phyloP scores from a whole-genome alignment of 2,888 invertebrate genomes.

The Aporophyla lueneburgensis region DNA sequence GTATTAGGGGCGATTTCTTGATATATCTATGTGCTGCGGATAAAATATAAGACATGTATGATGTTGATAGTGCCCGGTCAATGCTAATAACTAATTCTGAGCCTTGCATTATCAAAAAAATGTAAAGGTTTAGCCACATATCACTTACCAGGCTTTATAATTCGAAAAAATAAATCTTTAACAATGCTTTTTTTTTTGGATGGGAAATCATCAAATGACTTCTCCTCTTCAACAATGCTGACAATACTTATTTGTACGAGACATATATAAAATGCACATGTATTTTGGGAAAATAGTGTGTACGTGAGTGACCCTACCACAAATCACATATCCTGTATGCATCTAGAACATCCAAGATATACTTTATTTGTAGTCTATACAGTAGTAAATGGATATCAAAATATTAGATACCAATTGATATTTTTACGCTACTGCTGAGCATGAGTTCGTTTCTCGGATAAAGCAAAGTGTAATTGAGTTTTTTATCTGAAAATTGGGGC shows the following conservation, averaged over 20 bases:
- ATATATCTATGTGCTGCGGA: slow-evolving; percentile 62
- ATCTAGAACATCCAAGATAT: not conserved
- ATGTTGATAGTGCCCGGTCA: not conserved
- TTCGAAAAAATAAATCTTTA: slow-evolving; percentile 10
- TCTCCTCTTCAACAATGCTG: no score
- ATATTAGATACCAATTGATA: not conserved
- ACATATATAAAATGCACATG: no score
- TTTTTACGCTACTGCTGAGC: no score
- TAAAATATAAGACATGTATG: slow-evolving; percentile 7
- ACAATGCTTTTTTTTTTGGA: no score
- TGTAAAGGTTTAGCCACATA: no score
- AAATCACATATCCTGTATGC: slow-evolving; percentile 16
- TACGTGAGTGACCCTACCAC: slow-evolving; percentile 25
- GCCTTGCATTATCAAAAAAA: no score
- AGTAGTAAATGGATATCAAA: not conserved
- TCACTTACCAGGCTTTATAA: not conserved
- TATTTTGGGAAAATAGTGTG: not conserved
- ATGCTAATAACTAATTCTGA: slow-evolving; percentile 6
- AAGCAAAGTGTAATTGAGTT: not conserved
- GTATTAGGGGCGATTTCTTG: slow-evolving; percentile 74
- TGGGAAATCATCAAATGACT: no score
- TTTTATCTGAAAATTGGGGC: not conserved
- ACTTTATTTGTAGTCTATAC: slow-evolving; percentile 13
- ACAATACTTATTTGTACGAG: slow-evolving; percentile 2
- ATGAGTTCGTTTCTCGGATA: no score